These are phyloP conservation scores for Istiophorus platypterus DNA, from an alignment of 2,113 vertebrate genomes.

Conservation along the genomic window DNA sequence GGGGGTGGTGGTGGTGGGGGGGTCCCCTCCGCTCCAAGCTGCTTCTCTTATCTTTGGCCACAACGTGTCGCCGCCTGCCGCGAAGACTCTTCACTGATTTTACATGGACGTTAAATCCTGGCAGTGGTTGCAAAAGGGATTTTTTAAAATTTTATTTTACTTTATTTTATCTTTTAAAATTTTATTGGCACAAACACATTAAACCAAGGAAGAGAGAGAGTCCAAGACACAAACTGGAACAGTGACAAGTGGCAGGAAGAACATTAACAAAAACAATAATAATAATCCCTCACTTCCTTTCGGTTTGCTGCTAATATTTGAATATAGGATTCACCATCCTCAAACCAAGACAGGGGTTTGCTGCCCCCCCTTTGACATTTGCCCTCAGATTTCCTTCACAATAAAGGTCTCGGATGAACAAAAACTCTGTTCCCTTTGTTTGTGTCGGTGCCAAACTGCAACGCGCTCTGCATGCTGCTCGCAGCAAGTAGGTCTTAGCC, in stretches of 20 bases:
- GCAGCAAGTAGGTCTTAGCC: conserved; percentile 14
- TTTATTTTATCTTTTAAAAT: not conserved
- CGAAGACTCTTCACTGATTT: conserved; percentile 59
- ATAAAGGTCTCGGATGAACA: too few relatives aligned
- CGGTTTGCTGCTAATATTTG: not conserved
- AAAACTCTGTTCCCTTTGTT: conserved; percentile 35
- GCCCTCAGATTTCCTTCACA: too few relatives aligned
- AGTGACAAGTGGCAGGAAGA: not conserved
- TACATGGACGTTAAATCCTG: conserved; percentile 42
- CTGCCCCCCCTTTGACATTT: too few relatives aligned
- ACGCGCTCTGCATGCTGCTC: conserved; percentile 28
- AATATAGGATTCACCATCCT: too few relatives aligned
- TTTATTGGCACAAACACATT: conserved; percentile 10
- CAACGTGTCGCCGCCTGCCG: conserved; percentile 63
- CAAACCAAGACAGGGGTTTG: too few relatives aligned
- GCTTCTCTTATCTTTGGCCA: conserved; percentile 70
- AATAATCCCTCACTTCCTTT: not conserved
- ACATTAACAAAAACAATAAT: not conserved
- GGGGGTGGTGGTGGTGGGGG: too few relatives aligned
- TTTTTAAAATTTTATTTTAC: not conserved
- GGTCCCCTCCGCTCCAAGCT: conserved; percentile 66
- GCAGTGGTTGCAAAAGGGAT: conserved; percentile 18
- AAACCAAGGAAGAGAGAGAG: not conserved
- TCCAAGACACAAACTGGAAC: not conserved
- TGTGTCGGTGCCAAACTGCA: conserved; percentile 12